Conservation (phyloP, 2,888 invertebrate genomes). For the Leistus spinibarbis region DNA sequence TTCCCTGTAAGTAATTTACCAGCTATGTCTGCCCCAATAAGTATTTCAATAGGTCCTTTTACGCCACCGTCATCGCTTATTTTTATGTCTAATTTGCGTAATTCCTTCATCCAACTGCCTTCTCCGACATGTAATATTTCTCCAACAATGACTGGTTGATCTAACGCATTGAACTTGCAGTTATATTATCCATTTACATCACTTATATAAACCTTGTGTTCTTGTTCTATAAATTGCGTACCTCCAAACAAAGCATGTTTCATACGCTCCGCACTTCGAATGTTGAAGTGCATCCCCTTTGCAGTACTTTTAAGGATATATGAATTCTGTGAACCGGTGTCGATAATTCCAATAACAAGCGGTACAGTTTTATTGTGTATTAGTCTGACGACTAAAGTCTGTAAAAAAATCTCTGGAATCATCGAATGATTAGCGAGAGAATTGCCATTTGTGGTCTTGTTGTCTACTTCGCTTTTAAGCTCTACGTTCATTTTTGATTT, state of each 20-base stretch:
- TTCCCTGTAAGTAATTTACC: constrained; percentile 39
- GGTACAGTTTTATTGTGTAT: too few relatives aligned
- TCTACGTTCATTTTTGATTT: too few relatives aligned
- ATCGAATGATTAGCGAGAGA: too few relatives aligned
- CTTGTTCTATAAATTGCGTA: neutral
- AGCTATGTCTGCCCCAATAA: constrained; percentile 14
- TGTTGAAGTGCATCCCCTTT: too few relatives aligned
- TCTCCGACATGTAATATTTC: neutral
- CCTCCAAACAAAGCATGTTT: neutral
- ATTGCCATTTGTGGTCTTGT: too few relatives aligned
- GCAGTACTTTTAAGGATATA: too few relatives aligned
- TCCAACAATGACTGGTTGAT: constrained; percentile 5
- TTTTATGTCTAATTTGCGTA: neutral
- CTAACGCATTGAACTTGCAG: constrained; percentile 8
- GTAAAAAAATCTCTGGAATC: too few relatives aligned
- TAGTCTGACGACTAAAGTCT: too few relatives aligned
- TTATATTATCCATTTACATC: neutral
- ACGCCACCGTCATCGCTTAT: constrained; percentile 1
- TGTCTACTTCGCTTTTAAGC: too few relatives aligned
- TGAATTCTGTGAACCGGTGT: too few relatives aligned
- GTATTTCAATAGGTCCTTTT: constrained; percentile 29
- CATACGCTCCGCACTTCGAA: constrained; percentile 3
- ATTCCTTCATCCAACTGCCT: constrained; percentile 7
- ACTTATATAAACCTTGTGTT: neutral
- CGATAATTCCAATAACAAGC: too few relatives aligned